Percentiles rank a stretch among this genome's conserved stretches.
Conservation (phyloP, 2,888 invertebrate species). For the Xiphydria camelus region DNA sequence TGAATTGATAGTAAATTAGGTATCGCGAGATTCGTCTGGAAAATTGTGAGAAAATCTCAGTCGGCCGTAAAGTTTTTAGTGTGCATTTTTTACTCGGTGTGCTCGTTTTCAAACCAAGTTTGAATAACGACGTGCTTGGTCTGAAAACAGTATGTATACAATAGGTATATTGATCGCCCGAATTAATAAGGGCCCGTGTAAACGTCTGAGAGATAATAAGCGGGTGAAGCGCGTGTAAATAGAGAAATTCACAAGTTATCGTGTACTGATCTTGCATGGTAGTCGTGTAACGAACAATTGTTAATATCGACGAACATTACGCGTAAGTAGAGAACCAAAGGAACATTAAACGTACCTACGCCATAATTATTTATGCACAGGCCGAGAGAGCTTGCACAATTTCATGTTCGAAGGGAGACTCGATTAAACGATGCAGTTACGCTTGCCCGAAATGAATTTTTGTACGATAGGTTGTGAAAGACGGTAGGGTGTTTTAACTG, state of each 20-base stretch:
- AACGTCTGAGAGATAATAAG: too few species aligned
- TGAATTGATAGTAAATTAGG: conserved; percentile 18
- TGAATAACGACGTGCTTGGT: too few species aligned
- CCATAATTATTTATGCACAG: too few species aligned
- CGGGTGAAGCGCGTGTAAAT: conserved; percentile 1
- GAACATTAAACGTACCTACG: conserved; percentile 17
- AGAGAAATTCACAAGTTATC: not conserved
- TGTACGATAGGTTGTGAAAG: too few species aligned
- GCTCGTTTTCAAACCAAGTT: not conserved
- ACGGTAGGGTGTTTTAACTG: too few species aligned
- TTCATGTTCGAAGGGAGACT: too few species aligned
- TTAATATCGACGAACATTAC: conserved; percentile 9
- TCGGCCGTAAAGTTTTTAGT: not conserved
- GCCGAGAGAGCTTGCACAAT: conserved; percentile 12
- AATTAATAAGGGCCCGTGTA: too few species aligned
- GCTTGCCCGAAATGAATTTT: too few species aligned
- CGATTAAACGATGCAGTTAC: too few species aligned
- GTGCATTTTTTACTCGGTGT: not conserved
- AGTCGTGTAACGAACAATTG: conserved; percentile 14
- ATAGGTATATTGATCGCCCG: too few species aligned
- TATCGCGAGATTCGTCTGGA: conserved; percentile 13
- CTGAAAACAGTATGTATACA: too few species aligned
- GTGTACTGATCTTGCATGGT: conserved; percentile 11
- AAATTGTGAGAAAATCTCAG: not conserved
- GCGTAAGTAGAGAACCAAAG: conserved; percentile 14